Percentiles rank a stretch among this genome's conserved stretches.
phyloP scores from a whole-genome alignment of 92 coral and sea anemone genomes.

The Paramuricea clavata region DNA sequence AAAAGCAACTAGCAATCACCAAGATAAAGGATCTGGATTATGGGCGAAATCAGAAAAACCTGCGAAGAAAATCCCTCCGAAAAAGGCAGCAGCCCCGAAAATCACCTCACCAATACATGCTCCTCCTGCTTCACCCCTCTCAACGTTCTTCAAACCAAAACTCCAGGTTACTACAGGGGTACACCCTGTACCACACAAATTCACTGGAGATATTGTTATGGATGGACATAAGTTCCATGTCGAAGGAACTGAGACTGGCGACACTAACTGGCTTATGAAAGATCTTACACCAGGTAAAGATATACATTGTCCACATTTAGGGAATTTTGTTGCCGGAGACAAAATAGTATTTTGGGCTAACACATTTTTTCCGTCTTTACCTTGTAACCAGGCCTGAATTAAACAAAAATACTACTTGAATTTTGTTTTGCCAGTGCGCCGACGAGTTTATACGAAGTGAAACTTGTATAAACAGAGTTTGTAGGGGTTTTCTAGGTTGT shows the following conservation, averaged over 20 bases:
- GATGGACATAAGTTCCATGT: conserved; percentile 91
- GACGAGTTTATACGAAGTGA: too few relatives aligned
- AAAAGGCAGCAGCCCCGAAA: neutral
- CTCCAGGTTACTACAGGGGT: too few relatives aligned
- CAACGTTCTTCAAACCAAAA: conserved; percentile 16
- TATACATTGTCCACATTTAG: too few relatives aligned
- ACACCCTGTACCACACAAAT: conserved; percentile 68
- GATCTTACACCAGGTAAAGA: neutral
- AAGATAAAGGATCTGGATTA: conserved; percentile 98
- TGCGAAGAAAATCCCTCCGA: conserved; percentile 50
- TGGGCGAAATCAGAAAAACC: conserved; percentile 85
- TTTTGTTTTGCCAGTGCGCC: too few relatives aligned
- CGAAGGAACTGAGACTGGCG: conserved; percentile 93
- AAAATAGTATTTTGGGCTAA: too few relatives aligned
- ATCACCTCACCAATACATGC: neutral
- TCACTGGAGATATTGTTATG: conserved; percentile 94
- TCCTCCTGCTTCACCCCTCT: conserved; percentile 18
- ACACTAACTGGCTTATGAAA: conserved; percentile 42
- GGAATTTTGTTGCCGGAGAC: too few relatives aligned
- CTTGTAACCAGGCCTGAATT: too few relatives aligned
- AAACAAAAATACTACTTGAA: too few relatives aligned
- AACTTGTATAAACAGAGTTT: too few relatives aligned
- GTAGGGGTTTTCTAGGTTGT: too few relatives aligned
- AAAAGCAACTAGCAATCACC: conserved; percentile 99
- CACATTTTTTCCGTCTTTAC: too few relatives aligned